Evolutionary conservation across 2,888 invertebrate genomes (phyloP).

Genomic region (Endomychus coccineus): DNA sequence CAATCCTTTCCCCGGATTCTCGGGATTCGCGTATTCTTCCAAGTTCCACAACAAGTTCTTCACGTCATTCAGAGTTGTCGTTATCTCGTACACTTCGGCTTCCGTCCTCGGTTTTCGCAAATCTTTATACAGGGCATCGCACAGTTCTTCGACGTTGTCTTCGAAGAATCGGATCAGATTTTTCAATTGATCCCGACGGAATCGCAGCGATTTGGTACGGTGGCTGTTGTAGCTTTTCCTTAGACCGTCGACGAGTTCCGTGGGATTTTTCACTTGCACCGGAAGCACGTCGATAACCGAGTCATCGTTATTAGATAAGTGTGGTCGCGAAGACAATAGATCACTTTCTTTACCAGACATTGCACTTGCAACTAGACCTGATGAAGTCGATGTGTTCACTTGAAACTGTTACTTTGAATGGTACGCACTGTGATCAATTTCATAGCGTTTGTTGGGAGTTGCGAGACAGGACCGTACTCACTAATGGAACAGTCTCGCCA

Average conservation of each 20-base stretch:
- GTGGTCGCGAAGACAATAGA: too few species aligned
- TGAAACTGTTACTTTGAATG: too few species aligned
- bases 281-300: constrained; percentile 10
- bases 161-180: constrained; percentile 62
- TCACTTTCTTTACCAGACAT: too few species aligned
- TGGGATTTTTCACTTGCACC: constrained; percentile 9
- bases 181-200: constrained; percentile 53
- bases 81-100: constrained; percentile 63
- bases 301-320: too few species aligned
- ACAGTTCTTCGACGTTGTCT: constrained; percentile 64
- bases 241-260: constrained; percentile 50
- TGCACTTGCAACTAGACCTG: too few species aligned
- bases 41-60: constrained; percentile 59
- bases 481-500: too few species aligned
- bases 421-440: too few species aligned
- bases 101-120: constrained; percentile 71
- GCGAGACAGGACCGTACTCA: too few species aligned
- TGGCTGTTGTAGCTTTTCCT: constrained; percentile 70
- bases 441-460: too few species aligned
- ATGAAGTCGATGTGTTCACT: too few species aligned
- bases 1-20: constrained; percentile 59
- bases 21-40: constrained; percentile 70
- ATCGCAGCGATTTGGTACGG: constrained; percentile 69
- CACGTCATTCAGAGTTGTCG: constrained; percentile 66
- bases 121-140: constrained; percentile 70